Base-by-base conservation (phyloP, 1,140 invertebrate genomes). In the Dysdera silvatica region DNA sequence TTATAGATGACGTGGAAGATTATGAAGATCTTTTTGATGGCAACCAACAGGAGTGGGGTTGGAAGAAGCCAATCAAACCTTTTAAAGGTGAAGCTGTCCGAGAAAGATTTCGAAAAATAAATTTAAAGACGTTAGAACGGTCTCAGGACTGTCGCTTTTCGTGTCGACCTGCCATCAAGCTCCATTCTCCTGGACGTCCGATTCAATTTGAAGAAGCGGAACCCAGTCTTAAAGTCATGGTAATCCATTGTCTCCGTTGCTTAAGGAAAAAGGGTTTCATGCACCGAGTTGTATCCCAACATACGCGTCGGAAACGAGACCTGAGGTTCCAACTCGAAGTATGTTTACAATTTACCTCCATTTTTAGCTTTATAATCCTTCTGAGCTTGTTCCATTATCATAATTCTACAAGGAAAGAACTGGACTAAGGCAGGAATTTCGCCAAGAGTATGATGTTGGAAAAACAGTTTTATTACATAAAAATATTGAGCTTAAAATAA, bases 221-320 rank as follows among this genome's bases (percentile, higher is more conserved):
- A 18, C 45, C 57, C 6, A 28, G 2, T 0, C 32, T 51, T 10
- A 32, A 29, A 20, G 31, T 60, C 0, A 51, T 51, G 32, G 51
- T 60, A 14, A 48, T 26, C 29, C 57, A 49, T 35, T 60, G 57
- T 26, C 47, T 60, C 4, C 4, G 37, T 16, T 60, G 57, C 10
- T 20, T 60, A 5, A 60, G 57, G 18, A 43, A 8, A 4, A 60
- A 51, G 41, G 57, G 57, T 14, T 40, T 18, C 16, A 51, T 60
- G 57, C 12, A 40, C 10, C 49, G 23, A n/a, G 31, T 60, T 8
- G 51, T 40, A 47, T n/a, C n/a, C n/a, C 7, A 40, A 5, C 12
- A 14, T 2, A 16, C 14, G 20, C 18, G 40, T n/a, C 3, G 12
- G 8, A 28, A 51, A 51, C 49, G 33, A 40, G 32, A 40, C 5